phyloP scores from a whole-genome alignment of 2,113 vertebrate genomes.

The Tyrannus savana region DNA sequence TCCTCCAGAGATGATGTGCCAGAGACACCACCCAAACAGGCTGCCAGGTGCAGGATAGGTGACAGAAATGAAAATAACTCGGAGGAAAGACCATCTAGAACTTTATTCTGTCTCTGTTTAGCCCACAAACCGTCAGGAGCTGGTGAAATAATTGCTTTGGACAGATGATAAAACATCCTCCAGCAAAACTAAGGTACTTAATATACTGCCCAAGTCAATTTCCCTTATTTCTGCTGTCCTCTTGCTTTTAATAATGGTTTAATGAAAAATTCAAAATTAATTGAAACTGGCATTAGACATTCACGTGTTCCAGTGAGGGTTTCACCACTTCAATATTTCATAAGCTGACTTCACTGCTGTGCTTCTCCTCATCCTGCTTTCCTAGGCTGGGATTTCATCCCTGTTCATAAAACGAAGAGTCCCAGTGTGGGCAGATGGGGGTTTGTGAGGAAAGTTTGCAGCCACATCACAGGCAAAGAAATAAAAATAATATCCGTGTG shows the following conservation, averaged over 20 bases:
- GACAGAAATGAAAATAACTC: neutral
- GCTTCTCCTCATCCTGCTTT: slow-evolving; percentile 9
- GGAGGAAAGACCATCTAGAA: neutral
- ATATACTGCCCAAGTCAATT: slow-evolving; percentile 56
- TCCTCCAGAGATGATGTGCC: neutral
- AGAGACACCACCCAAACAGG: neutral
- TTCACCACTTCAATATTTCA: slow-evolving; percentile 48
- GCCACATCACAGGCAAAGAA: neutral
- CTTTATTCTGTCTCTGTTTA: slow-evolving; percentile 24
- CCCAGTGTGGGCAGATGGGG: neutral
- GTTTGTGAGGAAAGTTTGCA: neutral
- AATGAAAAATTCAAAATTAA: slow-evolving; percentile 74
- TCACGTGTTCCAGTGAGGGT: slow-evolving; percentile 4
- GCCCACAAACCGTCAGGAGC: neutral
- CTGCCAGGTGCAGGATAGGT: neutral
- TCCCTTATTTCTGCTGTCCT: slow-evolving; percentile 53
- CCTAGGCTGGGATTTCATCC: neutral
- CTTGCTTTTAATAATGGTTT: slow-evolving; percentile 67
- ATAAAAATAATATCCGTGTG: neutral
- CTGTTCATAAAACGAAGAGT: neutral
- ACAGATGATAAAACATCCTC: slow-evolving; percentile 55
- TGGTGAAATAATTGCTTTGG: slow-evolving; percentile 49
- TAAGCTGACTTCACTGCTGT: neutral
- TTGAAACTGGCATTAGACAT: slow-evolving; percentile 60
- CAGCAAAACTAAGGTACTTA: slow-evolving; percentile 60